Conservation (phyloP, 2,888 invertebrate species). For the Clistopyga incitator region DNA sequence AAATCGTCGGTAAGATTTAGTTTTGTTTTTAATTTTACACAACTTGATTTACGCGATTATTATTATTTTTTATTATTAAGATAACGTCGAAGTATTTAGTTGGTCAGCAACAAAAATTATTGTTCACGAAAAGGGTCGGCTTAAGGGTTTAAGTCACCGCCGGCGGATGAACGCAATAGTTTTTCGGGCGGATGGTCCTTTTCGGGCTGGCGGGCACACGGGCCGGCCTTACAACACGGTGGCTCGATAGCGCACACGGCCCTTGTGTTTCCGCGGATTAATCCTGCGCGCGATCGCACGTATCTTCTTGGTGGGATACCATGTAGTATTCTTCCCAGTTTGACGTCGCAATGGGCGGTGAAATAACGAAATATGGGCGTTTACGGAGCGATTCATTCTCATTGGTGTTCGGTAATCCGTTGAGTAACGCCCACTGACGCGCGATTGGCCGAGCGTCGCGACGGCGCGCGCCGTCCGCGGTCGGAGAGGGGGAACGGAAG, state of each 20-base stretch:
- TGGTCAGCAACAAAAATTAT: background rate
- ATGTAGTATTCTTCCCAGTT: constrained; percentile 31
- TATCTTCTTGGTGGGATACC: constrained; percentile 38
- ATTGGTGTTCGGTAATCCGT: constrained; percentile 39
- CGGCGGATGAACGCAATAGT: background rate
- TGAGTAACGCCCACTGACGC: constrained; percentile 36
- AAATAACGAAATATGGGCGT: constrained; percentile 47
- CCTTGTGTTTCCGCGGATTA: constrained; percentile 50
- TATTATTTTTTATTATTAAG: background rate
- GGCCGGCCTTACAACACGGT: constrained; percentile 32
- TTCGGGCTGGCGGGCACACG: constrained; percentile 23
- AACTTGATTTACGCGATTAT: background rate
- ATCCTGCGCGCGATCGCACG: constrained; percentile 49
- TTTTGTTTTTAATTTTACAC: background rate
- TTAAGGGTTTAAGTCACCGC: background rate
- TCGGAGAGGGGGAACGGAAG: background rate
- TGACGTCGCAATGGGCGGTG: constrained; percentile 34
- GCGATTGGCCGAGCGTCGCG: constrained; percentile 31
- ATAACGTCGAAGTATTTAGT: background rate
- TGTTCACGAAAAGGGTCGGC: constrained; percentile 1
- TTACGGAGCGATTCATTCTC: background rate
- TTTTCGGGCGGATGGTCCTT: constrained; percentile 20
- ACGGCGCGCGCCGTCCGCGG: background rate
- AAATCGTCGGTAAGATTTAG: background rate
- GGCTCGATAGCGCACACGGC: constrained; percentile 41